Evolutionary conservation across 37 sponge, comb jelly and placozoan species (phyloP), one percentile per base, ranked within the genome.

Genomic region (Bolinopsis microptera): DNA sequence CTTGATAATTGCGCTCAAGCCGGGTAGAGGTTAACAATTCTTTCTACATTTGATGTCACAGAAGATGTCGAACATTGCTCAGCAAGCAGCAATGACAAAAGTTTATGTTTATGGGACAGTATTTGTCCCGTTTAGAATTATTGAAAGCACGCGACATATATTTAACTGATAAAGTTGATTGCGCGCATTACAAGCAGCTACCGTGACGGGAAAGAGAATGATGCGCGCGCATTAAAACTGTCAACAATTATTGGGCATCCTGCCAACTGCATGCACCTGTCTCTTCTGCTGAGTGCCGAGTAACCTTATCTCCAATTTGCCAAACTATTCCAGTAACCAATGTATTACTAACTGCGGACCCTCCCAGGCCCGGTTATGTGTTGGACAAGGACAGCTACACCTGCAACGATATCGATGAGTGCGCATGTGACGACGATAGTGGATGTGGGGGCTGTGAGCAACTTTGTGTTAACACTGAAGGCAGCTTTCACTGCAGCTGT

Each of bases 391-490:
- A 70, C 26, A n/a, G 74, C 28, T n/a, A 70, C 25, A 70, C 74
- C 30, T 70, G 74, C 26, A 70, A 22, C 2, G 74, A 70, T 22
- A 70, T 70, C 30, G 74, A 70, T n/a, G 74, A 70, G 74, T 70
- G 74, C 30, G 25, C 16, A 5, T 70, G 74, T 26, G 74, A n/a
- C 2, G 74, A 22, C 16, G 28, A 1, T 26, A 5, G 2, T 22
- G 74, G 74, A 24, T 70, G 74, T n/a, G 74, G 74, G 26, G 74
- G 74, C 74, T 70, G 74, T 26, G 28, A 70, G 30, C 74, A 70
- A 22, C 25, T 28, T 26, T 70, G 74, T 22, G 74, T 70, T 1
- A 70, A 70, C 26, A 70, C 74, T 22, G 74, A 24, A 1, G 74
- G 74, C 3, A 70, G 74, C 26, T 70, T 24, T 26, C 74, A 70